Evolutionary conservation across 2,888 invertebrate species (phyloP).

Genomic region (Nycteola revayana): DNA sequence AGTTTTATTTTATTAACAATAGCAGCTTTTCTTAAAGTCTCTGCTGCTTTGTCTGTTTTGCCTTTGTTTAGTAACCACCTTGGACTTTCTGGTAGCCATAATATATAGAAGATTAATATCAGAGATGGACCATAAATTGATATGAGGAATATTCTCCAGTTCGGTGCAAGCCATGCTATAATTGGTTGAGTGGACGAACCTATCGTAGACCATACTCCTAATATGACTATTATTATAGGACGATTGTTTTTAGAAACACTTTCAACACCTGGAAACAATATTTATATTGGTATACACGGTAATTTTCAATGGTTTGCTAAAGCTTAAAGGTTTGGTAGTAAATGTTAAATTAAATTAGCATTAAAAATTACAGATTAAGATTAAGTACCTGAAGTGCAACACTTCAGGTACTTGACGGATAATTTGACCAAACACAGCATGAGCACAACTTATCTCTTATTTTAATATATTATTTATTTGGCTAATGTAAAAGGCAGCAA

Average conservation of each 20-base stretch:
- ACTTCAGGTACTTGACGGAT: too few species aligned
- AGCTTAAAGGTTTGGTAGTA: too few species aligned
- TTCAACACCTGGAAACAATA: constrained; percentile 59
- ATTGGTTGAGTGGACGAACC: constrained; percentile 19
- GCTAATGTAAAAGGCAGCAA: too few species aligned
- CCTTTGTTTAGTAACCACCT: constrained; percentile 88
- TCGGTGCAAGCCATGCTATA: constrained; percentile 55
- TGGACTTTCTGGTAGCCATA: constrained; percentile 86
- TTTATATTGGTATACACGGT: too few species aligned
- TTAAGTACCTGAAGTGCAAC: too few species aligned
- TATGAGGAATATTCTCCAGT: constrained; percentile 85
- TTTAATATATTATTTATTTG: too few species aligned
- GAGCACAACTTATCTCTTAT: too few species aligned
- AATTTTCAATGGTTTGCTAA: too few species aligned
- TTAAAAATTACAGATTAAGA: too few species aligned
- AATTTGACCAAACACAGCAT: too few species aligned
- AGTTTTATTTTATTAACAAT: constrained; percentile 49
- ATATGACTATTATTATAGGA: constrained; percentile 24
- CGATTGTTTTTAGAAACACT: constrained; percentile 43
- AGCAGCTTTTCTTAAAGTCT: constrained; percentile 82
- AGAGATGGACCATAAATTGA: constrained; percentile 85
- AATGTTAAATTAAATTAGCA: too few species aligned
- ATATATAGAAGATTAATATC: constrained; percentile 83
- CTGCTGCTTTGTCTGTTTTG: constrained; percentile 82
- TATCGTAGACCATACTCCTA: constrained; percentile 11